Evolutionary conservation across 1,140 invertebrate genomes (phyloP).

Genomic region (Papilio aristodemus): DNA sequence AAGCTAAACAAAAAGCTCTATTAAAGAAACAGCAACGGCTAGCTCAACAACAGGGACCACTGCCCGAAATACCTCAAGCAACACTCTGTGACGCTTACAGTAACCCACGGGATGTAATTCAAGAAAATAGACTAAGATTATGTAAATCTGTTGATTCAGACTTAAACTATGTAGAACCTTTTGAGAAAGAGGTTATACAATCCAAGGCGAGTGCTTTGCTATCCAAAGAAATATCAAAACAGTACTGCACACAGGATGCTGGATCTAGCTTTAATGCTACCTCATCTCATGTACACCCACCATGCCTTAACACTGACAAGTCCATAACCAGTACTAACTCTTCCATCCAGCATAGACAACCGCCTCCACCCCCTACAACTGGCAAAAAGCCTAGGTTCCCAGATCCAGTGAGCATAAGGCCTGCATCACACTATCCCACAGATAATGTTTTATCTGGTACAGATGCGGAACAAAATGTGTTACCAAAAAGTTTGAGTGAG

Average conservation of each 20-base stretch:
- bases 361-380: constrained; percentile 63
- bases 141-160: constrained; percentile 77
- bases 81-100: constrained; percentile 73
- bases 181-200: constrained; percentile 74
- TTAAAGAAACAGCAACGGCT: constrained; percentile 69
- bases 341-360: constrained; percentile 63
- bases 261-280: constrained; percentile 50
- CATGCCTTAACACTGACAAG: constrained; percentile 54
- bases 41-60: constrained; percentile 50
- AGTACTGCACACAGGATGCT: constrained; percentile 59
- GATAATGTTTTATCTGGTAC: constrained; percentile 52
- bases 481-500: constrained; percentile 66
- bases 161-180: constrained; percentile 75
- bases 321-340: constrained; percentile 41
- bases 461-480: constrained; percentile 43
- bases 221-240: constrained; percentile 66
- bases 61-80: constrained; percentile 47
- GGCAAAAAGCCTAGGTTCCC: constrained; percentile 74
- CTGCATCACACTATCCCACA: constrained; percentile 71
- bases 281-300: constrained; percentile 52
- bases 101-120: constrained; percentile 69
- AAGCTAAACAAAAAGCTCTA: constrained; percentile 69
- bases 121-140: constrained; percentile 59
- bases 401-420: constrained; percentile 70
- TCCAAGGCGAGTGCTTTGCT: constrained; percentile 72